Evolutionary conservation across 2,113 vertebrate genomes (phyloP).

Genomic region (Egretta garzetta): DNA sequence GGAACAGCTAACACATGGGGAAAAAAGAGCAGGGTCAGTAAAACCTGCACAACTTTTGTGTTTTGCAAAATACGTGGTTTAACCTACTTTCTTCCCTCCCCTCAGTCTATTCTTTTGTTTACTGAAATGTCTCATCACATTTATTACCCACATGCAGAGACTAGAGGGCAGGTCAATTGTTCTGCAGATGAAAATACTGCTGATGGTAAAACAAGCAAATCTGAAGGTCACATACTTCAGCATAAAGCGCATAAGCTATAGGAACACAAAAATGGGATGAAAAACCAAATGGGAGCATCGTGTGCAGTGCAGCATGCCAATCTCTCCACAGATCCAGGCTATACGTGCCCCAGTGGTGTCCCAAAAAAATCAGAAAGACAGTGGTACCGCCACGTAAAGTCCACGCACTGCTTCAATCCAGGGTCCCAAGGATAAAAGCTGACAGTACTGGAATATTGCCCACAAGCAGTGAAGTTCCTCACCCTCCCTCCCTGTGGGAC

Average conservation of each 20-base stretch:
- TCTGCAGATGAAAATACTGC: neutral
- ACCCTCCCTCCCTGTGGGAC: neutral
- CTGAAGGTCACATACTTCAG: neutral
- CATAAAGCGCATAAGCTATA: fast-evolving
- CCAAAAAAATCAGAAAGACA: neutral
- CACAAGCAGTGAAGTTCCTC: neutral
- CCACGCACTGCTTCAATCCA: neutral
- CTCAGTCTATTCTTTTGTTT: neutral
- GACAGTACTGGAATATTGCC: neutral
- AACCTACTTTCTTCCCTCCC: neutral
- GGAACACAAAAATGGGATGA: neutral
- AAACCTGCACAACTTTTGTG: neutral
- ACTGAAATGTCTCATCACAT: neutral
- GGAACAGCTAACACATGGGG: neutral
- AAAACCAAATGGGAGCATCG: neutral
- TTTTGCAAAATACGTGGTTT: neutral
- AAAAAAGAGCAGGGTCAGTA: neutral
- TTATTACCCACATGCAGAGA: neutral
- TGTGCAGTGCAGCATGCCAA: neutral
- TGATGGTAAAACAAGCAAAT: neutral
- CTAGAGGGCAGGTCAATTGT: constrained; percentile 5
- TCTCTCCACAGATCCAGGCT: neutral
- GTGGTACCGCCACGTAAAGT: neutral
- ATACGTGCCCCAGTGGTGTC: too few species aligned
- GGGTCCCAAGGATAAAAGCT: neutral